A percentile compares a stretch with the other conserved stretches of the same genome.
Conservation (phyloP, 2,888 invertebrate species). For the Microplitis deprimator region DNA sequence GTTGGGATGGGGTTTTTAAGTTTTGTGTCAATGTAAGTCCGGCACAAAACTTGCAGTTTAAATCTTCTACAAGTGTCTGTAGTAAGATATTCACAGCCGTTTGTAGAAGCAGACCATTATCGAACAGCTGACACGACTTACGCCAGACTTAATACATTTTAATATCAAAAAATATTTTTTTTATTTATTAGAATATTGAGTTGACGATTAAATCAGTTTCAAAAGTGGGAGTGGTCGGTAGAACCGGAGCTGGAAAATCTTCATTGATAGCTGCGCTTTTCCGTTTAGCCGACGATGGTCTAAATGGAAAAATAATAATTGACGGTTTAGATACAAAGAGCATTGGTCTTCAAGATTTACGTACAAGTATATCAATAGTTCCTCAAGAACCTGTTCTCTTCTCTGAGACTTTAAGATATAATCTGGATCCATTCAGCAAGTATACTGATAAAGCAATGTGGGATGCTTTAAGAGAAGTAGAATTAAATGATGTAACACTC, state of each 20-base stretch:
- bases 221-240: slow-evolving; percentile 86
- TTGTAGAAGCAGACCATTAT: too few relatives aligned
- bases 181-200: too few relatives aligned
- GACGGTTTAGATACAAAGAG: slow-evolving; percentile 82
- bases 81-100: too few relatives aligned
- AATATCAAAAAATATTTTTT: too few relatives aligned
- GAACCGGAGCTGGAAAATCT: slow-evolving; percentile 89
- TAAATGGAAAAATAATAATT: slow-evolving; percentile 85
- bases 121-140: too few relatives aligned
- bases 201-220: slow-evolving; percentile 77
- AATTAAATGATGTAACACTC: slow-evolving; percentile 73
- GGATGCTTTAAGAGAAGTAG: slow-evolving; percentile 76
- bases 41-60: too few relatives aligned
- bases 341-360: slow-evolving; percentile 82
- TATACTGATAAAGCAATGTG: slow-evolving; percentile 78
- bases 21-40: too few relatives aligned
- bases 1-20: too few relatives aligned
- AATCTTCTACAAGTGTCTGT: too few relatives aligned
- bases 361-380: slow-evolving; percentile 86
- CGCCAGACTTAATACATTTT: too few relatives aligned
- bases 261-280: slow-evolving; percentile 85
- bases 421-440: slow-evolving; percentile 80
- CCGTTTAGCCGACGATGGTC: slow-evolving; percentile 78
- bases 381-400: slow-evolving; percentile 80
- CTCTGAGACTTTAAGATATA: slow-evolving; percentile 79